Conservation (phyloP, 2,888 invertebrate genomes). For the Noctua fimbriata region DNA sequence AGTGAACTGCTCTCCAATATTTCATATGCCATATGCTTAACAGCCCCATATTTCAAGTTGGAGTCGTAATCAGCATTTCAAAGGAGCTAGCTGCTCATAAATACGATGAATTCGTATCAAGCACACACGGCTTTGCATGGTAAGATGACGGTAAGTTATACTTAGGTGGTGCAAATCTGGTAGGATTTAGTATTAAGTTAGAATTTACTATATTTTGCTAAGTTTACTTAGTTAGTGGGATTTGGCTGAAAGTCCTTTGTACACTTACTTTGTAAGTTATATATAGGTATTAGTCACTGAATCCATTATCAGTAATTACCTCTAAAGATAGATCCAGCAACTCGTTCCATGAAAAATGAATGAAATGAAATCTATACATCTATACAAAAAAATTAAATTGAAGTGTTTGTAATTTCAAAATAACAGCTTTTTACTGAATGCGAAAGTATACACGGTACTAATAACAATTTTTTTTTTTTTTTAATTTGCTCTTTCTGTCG, state of each 20-base stretch:
- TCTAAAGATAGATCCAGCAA: neutral
- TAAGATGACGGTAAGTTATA: conserved; percentile 72
- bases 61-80: conserved; percentile 74
- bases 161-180: conserved; percentile 70
- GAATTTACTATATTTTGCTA: neutral
- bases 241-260: neutral
- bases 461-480: too few relatives aligned
- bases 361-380: too few relatives aligned
- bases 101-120: conserved; percentile 80
- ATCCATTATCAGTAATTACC: neutral
- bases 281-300: neutral
- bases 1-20: conserved; percentile 57
- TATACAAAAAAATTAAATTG: too few relatives aligned
- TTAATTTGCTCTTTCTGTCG: too few relatives aligned
- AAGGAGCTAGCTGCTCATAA: conserved; percentile 79
- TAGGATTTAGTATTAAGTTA: conserved; percentile 47
- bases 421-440: too few relatives aligned
- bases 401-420: too few relatives aligned
- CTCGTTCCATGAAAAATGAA: neutral
- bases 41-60: conserved; percentile 68
- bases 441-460: too few relatives aligned
- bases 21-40: conserved; percentile 65
- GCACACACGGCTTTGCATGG: conserved; percentile 73
- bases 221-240: neutral
- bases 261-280: neutral